Base-by-base conservation (phyloP, 2,797 vertebrate genomes). In the Poeciliopsis gracilis region DNA sequence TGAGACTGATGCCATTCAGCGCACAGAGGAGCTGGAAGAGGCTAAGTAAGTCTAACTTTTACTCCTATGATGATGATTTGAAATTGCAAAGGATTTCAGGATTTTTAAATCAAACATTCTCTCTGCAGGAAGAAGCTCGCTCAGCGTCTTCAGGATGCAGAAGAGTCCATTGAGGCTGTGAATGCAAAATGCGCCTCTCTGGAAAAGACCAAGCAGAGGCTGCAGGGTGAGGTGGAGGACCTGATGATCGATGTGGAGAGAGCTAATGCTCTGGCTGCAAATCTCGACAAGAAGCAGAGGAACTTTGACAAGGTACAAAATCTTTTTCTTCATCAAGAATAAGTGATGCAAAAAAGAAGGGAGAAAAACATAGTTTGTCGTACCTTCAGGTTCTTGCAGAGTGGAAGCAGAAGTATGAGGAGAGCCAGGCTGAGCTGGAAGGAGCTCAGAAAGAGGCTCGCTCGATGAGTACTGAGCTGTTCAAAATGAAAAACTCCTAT, bases 351-450 rank as follows among this genome's bases (percentile, higher is more conserved):
- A 36, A 36, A 36, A 3, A 3, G 33, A 36, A 36, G 33, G 33
- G 33, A 36, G 33, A 3, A 36, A 36, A 36, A 36, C 33, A 36
- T 3, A 36, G 33, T 36, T 36, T 36, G 33, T 36, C 33, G 1
- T 74, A 23, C 15, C 36, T 80, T 43, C 71, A 95, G 94, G 84
- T 95, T 74, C 86, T 96, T 71, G 90, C 96, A 49, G 97, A 97
- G 80, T 97, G 97, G 97, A 97, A 97, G 72, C 96, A 97, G 85
- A 98, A 98, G 84, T 97, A 94, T 41, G 97, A 97, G 77, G 96
- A 97, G 82, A 94, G 95, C 2, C 97, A 97, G 82, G 94, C 96
- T 74, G 97, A 97, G 85, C 92, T 97, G 61, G 97, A 97, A 63
- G 96, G 95, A 80, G 77, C 96, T 36, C 96, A 93, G 86, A 97